These are phyloP conservation scores for Onychomys arenicola DNA, from an alignment of 2,797 vertebrate species.

Conservation along the genomic window DNA sequence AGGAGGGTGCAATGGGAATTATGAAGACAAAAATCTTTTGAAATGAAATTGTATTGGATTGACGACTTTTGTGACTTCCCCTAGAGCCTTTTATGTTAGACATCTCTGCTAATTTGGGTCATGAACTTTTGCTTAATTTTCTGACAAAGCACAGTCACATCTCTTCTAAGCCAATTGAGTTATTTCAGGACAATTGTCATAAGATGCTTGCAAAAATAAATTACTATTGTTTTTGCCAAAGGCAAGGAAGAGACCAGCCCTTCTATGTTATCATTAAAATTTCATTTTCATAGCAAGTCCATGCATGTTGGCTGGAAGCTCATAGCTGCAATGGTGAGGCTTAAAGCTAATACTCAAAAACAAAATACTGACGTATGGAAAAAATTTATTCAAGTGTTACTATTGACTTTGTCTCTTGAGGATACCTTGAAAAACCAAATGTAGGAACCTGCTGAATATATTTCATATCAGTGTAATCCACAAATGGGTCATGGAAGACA, in stretches of 20 bases:
- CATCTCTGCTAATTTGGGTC: conserved; percentile 65
- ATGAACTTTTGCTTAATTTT: conserved; percentile 80
- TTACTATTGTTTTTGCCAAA: conserved; percentile 73
- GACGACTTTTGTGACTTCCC: conserved; percentile 60
- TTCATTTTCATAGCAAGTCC: conserved; percentile 67
- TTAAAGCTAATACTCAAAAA: conserved; percentile 30
- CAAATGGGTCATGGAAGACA: background rate
- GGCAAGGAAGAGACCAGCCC: conserved; percentile 64
- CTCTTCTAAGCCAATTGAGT: conserved; percentile 68
- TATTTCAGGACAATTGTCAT: conserved; percentile 70
- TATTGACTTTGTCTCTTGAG: background rate
- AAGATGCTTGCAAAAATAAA: conserved; percentile 65
- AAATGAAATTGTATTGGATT: conserved; percentile 72
- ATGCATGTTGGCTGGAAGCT: conserved; percentile 40
- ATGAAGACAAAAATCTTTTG: conserved; percentile 70
- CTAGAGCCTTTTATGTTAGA: conserved; percentile 68
- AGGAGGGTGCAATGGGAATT: conserved; percentile 49
- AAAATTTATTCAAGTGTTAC: background rate
- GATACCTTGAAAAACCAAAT: background rate
- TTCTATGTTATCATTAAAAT: conserved; percentile 65
- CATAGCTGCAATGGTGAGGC: conserved; percentile 9
- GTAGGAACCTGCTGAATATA: background rate
- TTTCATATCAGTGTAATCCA: background rate
- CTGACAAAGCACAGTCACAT: conserved; percentile 55
- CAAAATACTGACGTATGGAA: background rate